Base-by-base conservation (phyloP, 2,113 vertebrate species). In the Campylomormyrus numenius region DNA sequence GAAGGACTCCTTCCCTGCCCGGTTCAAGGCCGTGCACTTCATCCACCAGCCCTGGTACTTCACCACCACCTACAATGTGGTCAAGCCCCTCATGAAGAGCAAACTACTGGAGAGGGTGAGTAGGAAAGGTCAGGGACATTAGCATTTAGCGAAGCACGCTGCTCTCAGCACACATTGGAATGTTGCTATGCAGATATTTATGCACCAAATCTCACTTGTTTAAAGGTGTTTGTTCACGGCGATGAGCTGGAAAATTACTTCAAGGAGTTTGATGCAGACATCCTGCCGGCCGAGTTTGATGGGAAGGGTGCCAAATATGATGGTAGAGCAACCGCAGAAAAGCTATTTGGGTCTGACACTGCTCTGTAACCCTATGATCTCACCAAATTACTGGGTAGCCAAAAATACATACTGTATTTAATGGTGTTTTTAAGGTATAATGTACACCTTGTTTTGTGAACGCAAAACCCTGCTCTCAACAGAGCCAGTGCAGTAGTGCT, bases 11-110 rank as follows among this genome's bases (percentile, higher is more conserved):
- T 99, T 99, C 93, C 98, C 98, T 0, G 98, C 98, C 0, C 96
- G 98, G 24, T 99, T 99, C 95, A 99, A 99, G 92, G 98, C 98
- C 0, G 96, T 99, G 58, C 97, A 99, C 90, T 98, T 99, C 91
- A 98, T 97, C 90, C 96, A 99, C 92, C 98, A 99, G 95, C 98
- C 98, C 0, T 99, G 98, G 98, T 99, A 99, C 93, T 99, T 99
- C 95, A 99, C 98, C 92, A 99, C 98, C 0, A 99, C 98, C 42
- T 99, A 98, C 94, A 99, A 98, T 0, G 95, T 99, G 92, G 98
- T 99, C 91, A 99, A 98, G 93, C 98, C 98, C 0, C 98, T 99
- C 94, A 95, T 99, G 96, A 99, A 99, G 94, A 97, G 96, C 96
- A 99, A 99, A 92, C 95, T 99, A 58, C 96, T 99, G 91, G 97